Conservation (phyloP, 1,140 invertebrate genomes). For the Meloidogyne floridensis region DNA sequence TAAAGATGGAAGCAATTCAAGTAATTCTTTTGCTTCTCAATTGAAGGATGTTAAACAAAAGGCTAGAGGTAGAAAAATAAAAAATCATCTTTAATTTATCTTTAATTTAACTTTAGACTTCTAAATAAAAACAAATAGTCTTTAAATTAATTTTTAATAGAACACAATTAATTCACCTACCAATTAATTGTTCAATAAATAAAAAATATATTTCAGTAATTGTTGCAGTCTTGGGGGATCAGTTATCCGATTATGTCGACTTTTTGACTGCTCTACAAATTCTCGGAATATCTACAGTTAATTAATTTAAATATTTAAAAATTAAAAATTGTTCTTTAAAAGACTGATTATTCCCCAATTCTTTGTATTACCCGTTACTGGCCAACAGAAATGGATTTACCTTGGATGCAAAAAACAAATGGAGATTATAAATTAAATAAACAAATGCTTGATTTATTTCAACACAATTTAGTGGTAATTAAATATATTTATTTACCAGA, state of each 20-base stretch:
- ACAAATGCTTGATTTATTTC: constrained; percentile 27
- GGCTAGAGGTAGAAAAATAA: constrained; percentile 24
- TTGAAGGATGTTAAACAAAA: constrained; percentile 26
- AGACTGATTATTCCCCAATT: constrained; percentile 36
- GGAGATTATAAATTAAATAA: constrained; percentile 18
- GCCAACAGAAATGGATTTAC: constrained; percentile 13
- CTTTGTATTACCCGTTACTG: constrained; percentile 34
- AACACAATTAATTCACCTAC: background rate
- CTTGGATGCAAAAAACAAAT: constrained; percentile 24
- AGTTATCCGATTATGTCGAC: constrained; percentile 22
- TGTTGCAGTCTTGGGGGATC: constrained; percentile 37
- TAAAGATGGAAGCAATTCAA: background rate
- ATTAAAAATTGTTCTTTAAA: background rate
- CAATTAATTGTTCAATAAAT: background rate
- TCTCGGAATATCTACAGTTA: constrained; percentile 19
- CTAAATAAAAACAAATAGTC: no score
- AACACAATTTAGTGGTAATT: constrained; percentile 42
- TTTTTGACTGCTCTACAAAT: constrained; percentile 36
- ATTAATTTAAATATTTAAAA: background rate
- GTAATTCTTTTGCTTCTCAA: constrained; percentile 1
- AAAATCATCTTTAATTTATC: no score
- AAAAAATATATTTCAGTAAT: constrained; percentile 29
- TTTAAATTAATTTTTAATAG: background rate
- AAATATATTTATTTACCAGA: background rate
- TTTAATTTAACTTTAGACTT: no score